These are phyloP conservation scores for Trissoscelio sp. DNA, from an alignment of 2,888 invertebrate genomes.

Conservation along the genomic window DNA sequence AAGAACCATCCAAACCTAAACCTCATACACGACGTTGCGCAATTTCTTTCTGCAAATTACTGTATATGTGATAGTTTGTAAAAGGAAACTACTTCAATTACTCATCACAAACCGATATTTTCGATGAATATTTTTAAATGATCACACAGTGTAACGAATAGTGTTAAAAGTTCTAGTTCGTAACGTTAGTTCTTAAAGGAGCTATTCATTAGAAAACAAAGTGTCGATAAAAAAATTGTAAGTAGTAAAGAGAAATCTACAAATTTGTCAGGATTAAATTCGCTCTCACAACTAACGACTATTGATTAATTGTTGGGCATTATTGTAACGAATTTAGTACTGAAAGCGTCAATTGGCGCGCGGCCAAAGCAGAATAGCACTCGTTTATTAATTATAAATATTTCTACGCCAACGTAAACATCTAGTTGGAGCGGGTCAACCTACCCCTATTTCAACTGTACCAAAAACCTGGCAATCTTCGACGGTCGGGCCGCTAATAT, in stretches of 20 bases:
- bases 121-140: slow-evolving; percentile 61
- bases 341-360: slow-evolving; percentile 33
- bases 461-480: too few relatives aligned
- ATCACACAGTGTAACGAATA: slow-evolving; percentile 45
- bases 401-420: slow-evolving; percentile 47
- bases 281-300: slow-evolving; percentile 27
- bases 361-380: slow-evolving; percentile 25
- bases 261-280: slow-evolving; percentile 38
- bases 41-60: slow-evolving; percentile 31
- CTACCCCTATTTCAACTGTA: too few relatives aligned
- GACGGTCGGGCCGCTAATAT: too few relatives aligned
- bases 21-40: background rate
- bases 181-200: slow-evolving; percentile 28
- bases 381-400: slow-evolving; percentile 56
- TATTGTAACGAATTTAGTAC: slow-evolving; percentile 46
- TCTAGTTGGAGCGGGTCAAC: slow-evolving; percentile 2
- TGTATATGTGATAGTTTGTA: slow-evolving; percentile 63
- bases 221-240: slow-evolving; percentile 43
- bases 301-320: slow-evolving; percentile 65
- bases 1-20: background rate
- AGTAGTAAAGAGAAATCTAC: slow-evolving; percentile 28
- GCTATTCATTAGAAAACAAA: slow-evolving; percentile 28
- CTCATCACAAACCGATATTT: slow-evolving; percentile 50
- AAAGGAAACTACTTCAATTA: slow-evolving; percentile 54
- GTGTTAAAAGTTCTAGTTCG: slow-evolving; percentile 41